Evolutionary conservation across 2,113 vertebrate genomes (phyloP).

Genomic region (Centrocercus urophasianus): DNA sequence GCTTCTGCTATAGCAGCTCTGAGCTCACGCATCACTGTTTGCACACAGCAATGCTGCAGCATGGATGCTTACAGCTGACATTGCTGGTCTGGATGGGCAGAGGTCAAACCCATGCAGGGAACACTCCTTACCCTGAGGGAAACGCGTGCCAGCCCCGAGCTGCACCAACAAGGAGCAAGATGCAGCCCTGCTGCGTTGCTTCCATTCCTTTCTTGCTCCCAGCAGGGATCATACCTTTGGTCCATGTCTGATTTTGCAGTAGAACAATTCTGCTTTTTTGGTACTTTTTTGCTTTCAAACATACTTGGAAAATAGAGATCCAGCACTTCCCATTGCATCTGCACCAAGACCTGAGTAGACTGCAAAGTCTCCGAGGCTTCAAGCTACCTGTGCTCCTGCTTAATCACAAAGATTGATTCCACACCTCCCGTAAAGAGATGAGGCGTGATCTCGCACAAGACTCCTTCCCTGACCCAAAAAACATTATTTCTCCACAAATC

Average conservation of each 20-base stretch:
- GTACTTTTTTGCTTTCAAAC: neutral
- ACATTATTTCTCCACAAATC: neutral
- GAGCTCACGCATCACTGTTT: neutral
- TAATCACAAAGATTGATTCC: slow-evolving; percentile 42
- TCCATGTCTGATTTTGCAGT: accelerated
- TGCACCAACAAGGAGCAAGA: neutral
- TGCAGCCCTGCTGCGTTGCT: neutral
- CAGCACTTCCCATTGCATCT: neutral
- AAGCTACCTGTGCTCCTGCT: neutral
- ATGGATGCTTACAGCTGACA: neutral
- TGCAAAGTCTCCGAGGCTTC: neutral
- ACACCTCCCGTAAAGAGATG: neutral
- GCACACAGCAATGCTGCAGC: neutral
- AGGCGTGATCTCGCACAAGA: neutral
- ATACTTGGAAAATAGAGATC: neutral
- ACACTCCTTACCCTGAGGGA: neutral
- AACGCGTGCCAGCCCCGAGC: accelerated
- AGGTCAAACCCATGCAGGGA: accelerated
- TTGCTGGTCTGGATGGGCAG: accelerated
- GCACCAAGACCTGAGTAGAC: slow-evolving; percentile 42
- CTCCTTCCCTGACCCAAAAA: slow-evolving; percentile 2
- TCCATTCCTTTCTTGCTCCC: neutral
- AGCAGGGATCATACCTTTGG: neutral
- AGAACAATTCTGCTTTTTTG: neutral
- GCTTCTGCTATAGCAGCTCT: neutral